Percentiles rank a stretch among this genome's conserved stretches.
phyloP scores from a whole-genome alignment of 2,888 invertebrate genomes.

The Ophion obscuratus region DNA sequence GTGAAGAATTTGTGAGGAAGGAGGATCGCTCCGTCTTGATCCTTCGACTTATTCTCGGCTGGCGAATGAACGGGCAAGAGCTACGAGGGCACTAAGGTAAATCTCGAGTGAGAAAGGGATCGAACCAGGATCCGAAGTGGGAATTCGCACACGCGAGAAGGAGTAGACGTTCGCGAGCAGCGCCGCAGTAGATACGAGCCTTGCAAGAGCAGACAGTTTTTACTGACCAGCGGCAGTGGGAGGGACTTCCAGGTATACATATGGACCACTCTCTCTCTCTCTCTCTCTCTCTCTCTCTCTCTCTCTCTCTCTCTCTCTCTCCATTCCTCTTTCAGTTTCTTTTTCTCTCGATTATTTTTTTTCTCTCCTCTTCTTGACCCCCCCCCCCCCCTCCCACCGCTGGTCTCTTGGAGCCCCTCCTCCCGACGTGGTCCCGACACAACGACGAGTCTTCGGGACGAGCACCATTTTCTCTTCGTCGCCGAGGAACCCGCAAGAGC shows the following conservation, averaged over 20 bases:
- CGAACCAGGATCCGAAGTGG: conserved; percentile 21
- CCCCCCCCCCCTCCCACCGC: background rate
- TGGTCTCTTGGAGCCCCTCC: conserved; percentile 26
- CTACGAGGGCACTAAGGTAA: background rate
- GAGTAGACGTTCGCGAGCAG: conserved; percentile 35
- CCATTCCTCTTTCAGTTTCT: conserved; percentile 24
- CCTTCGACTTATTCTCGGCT: background rate
- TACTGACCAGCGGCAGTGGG: conserved; percentile 59
- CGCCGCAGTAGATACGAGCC: conserved; percentile 53
- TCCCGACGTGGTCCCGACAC: conserved; percentile 41
- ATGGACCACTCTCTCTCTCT: conserved; percentile 40
- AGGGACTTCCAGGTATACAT: conserved; percentile 56
- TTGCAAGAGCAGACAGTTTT: conserved; percentile 53
- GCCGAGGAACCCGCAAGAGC: background rate
- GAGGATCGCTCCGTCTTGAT: background rate
- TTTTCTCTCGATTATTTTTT: conserved; percentile 44
- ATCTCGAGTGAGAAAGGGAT: conserved; percentile 17
- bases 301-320: conserved; percentile 20
- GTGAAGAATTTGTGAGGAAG: background rate
- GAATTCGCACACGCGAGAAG: conserved; percentile 37
- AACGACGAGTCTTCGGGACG: conserved; percentile 34
- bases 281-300: conserved; percentile 25
- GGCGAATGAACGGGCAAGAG: background rate
- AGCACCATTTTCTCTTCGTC: conserved; percentile 52
- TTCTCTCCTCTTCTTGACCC: conserved; percentile 26